Evolutionary conservation across 92 coral and sea anemone species (phyloP), one percentile per base, ranked within the genome.

Genomic region (Isaurus tuberculatus): DNA sequence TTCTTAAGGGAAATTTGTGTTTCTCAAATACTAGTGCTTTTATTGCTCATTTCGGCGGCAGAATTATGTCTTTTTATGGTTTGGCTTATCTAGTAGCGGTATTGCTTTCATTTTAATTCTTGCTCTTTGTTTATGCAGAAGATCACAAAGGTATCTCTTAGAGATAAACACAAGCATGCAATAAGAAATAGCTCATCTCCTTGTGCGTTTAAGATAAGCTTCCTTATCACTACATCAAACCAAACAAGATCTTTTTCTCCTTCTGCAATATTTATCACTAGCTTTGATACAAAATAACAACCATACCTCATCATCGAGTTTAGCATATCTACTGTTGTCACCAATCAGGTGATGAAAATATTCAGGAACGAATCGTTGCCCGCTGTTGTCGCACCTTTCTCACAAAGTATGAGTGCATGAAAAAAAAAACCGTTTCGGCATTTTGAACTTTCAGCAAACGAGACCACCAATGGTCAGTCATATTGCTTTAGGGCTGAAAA

Each of bases 191-290:
- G 51, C 10, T 32, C 14, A 9, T 33, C 11, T 53, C 69, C 53
- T 77, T 77, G 82, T 58, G 70, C 29, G 22, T 34, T 63, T 40
- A 36, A 75, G 82, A 77, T 77, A 77, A 77, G 82, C 70, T 63
- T 55, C n/a, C 63, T 55, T 77, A 77, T 77, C 82, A 75, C 48
- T 58, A 33, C 27, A 60, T 75, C 81, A 75, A 57, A 9, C 17
- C 49, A 34, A 77, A 60, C 36, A 69, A 34, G 46, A 34, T 63
- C 42, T 34, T 77, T 77, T 58, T 77, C 22, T 36, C 53, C 34
- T 77, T 58, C 33, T 36, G 32, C 70, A 34, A 60, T 55, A 77
- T 60, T 60, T 26, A 63, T 63, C 69, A 36, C 14, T 32, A 58
- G 49, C 34, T 74, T 27, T 22, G 70, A 43, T 15, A 77, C 15